Evolutionary conservation across 2,797 vertebrate species (phyloP), one percentile per base, ranked within the genome.

Genomic region (Sparus aurata): DNA sequence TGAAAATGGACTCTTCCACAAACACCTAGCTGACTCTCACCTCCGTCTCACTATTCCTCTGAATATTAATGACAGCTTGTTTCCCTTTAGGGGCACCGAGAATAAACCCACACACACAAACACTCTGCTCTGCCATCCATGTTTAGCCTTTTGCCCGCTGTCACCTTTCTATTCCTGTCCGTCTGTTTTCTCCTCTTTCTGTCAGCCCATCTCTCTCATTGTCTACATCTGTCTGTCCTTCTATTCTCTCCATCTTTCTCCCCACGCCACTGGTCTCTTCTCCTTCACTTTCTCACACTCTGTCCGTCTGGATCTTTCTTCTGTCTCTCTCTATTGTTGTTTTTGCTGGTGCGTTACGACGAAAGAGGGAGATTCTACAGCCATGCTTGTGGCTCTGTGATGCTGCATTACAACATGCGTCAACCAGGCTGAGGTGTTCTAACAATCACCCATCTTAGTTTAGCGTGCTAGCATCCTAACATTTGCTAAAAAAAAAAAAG

Each of bases 41-140:
- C 60, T 68, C 68, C 34, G 43, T 50, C 54, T 75, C 69, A n/a
- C 27, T 59, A 45, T 43, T 62, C 38, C 52, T 80, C 46, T 69
- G 57, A 82, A 83, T 84, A 76, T 83, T 73, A 74, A 82, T 78
- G 38, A 60, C 20, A 38, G 30, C 55, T 58, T 46, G 53, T 69
- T 85, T 84, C 57, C 67, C 72, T 76, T 27, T 5, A 59, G 60
- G 73, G 69, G 22, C n/a, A 49, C 22, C 1, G 11, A 72, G 52
- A 62, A 64, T 64, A 82, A 73, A 75, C 30, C 55, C 12, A 62
- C 53, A 38, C 47, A 47, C 46, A 49, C 53, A 49, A 1, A 55
- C 13, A 16, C 47, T 47, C 49, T 4, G 2, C 63, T 10, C 49
- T 52, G 30, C 46, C 67, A 65, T 65, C 63, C 58, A 15, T 52